Conservation (phyloP, 2,113 vertebrate genomes). For the Scolopax mira region DNA sequence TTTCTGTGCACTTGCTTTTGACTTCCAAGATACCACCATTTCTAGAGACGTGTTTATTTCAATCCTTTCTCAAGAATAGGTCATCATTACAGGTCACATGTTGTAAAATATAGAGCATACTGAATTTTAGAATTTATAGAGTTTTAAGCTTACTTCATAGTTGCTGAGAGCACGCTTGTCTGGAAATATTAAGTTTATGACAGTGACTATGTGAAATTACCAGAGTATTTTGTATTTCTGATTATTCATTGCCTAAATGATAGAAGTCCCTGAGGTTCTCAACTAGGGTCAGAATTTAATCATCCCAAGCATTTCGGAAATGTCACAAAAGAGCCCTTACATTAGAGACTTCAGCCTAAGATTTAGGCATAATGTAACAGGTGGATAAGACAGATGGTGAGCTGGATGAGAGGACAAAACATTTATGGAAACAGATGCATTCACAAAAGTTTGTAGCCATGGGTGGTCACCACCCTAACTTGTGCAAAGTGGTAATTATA, state of each 20-base stretch:
- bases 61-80: neutral
- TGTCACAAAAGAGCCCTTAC: neutral
- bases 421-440: neutral
- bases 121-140: neutral
- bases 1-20: neutral
- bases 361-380: neutral
- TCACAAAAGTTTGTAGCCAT: neutral
- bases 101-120: neutral
- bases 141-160: neutral
- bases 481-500: neutral
- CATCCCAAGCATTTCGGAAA: neutral
- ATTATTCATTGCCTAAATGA: neutral
- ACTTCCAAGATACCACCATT: neutral
- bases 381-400: neutral
- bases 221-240: neutral
- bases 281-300: neutral
- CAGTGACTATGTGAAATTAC: neutral
- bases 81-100: neutral
- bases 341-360: neutral
- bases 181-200: neutral
- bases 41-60: neutral
- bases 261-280: neutral
- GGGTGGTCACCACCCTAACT: neutral
- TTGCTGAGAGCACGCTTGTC: neutral
- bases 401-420: neutral